These are phyloP conservation scores for Acleris sparsana DNA, from an alignment of 2,888 invertebrate species.

Conservation along the genomic window DNA sequence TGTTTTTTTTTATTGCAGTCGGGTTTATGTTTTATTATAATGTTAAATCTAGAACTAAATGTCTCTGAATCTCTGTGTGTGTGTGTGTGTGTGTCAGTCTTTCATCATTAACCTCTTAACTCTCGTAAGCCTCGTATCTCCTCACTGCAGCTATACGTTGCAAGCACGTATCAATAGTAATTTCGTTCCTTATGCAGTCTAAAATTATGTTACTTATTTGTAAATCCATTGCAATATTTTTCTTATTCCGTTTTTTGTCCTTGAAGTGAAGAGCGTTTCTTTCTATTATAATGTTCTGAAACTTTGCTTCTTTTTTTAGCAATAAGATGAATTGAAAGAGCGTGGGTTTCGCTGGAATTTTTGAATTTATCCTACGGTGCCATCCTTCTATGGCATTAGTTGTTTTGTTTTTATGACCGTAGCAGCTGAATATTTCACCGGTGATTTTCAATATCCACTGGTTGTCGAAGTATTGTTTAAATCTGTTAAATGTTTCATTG, in stretches of 20 bases:
- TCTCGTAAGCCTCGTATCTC: conserved; percentile 1
- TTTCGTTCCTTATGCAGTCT: background rate
- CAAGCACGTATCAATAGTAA: background rate
- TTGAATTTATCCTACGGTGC: too few species aligned
- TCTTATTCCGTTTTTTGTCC: conserved; percentile 1
- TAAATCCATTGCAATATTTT: background rate
- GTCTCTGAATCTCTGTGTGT: too few species aligned
- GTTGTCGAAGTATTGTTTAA: too few species aligned
- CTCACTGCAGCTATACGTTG: conserved; percentile 5
- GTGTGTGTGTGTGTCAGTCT: too few species aligned
- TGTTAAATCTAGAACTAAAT: too few species aligned
- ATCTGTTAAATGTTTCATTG: too few species aligned
- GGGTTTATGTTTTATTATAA: too few species aligned
- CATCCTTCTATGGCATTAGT: background rate
- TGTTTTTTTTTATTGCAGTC: too few species aligned
- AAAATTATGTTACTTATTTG: conserved; percentile 1
- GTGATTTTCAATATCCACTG: too few species aligned
- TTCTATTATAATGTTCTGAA: background rate
- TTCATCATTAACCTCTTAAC: background rate
- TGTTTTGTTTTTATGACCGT: conserved; percentile 5
- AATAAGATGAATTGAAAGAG: background rate
- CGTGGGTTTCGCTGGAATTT: background rate
- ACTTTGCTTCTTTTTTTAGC: conserved; percentile 2
- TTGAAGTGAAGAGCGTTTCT: background rate
- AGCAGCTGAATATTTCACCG: background rate